Base-by-base conservation (phyloP, 2,888 invertebrate species). In the Euclidia mi region DNA sequence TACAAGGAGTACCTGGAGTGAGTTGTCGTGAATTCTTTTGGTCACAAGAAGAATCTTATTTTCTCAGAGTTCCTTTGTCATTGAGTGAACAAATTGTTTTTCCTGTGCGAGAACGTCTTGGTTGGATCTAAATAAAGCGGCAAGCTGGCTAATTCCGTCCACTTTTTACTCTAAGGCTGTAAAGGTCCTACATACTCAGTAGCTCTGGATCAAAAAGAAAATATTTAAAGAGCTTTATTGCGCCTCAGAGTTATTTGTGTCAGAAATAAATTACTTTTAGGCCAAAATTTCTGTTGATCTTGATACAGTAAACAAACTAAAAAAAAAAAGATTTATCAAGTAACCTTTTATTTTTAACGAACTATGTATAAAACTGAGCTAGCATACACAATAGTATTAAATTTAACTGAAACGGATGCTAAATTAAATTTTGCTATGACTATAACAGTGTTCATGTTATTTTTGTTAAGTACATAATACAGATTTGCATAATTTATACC, bases 41-140 rank as follows among this genome's bases (percentile, higher is more conserved):
- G 73, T 55, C 65, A 67, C 72, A 63, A 79, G 78, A 82, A 82
- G 85, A 80, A 76, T 79, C 65, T 81, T 79, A 83, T 87, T n/a
- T 84, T 78, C 79, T 68, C 66, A 51, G 67, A 79, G 83, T 84
- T 85, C 81, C 77, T 84, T 87, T 85, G 87, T 89, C 84, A 85
- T 89, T 89, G 87, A 79, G 76, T 61, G 78, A 79, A 82, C 79
- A 87, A 91, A 90, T 90, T 88, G 87, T 88, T 89, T 88, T 88
- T 85, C 86, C 82, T 79, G 78, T 71, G 69, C 78, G 70, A 65
- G 79, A 82, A 78, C 72, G 81, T 81, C 82, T 85, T 80, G 76
- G 76, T 82, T 58, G 74, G 77, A 81, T 84, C 87, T 87, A 86
- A 85, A 89, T 89, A 89, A 89, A 84, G 81, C 71, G 76, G 84